Percentiles rank a stretch among this genome's conserved stretches.
phyloP scores from a whole-genome alignment of 2,113 vertebrate species.

The Meriones unguiculatus region DNA sequence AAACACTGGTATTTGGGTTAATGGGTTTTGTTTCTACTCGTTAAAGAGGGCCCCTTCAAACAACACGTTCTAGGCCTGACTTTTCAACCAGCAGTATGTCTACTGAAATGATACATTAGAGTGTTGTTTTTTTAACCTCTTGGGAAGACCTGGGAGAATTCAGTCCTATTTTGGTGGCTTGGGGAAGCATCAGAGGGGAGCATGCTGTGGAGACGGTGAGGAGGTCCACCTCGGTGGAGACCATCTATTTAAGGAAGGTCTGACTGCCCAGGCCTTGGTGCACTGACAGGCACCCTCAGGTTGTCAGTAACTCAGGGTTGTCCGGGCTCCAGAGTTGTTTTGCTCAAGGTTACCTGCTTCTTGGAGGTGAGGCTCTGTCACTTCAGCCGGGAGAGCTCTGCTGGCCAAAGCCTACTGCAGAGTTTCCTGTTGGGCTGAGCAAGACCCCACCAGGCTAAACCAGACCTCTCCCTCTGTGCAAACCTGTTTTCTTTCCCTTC shows the following conservation, averaged over 20 bases:
- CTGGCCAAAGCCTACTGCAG: neutral
- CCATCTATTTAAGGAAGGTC: neutral
- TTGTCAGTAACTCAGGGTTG: neutral
- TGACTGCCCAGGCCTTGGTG: neutral
- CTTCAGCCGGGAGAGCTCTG: neutral
- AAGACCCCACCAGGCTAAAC: neutral
- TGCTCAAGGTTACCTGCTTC: neutral
- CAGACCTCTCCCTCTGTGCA: neutral
- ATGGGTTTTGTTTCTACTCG: neutral
- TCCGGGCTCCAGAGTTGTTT: neutral
- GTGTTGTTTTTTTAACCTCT: neutral
- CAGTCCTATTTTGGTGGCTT: neutral
- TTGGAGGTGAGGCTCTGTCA: neutral
- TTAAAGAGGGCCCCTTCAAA: neutral
- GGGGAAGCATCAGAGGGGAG: neutral
- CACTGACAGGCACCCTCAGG: neutral
- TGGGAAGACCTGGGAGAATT: neutral
- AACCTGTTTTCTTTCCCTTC: neutral
- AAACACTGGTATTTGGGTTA: constrained; percentile 7
- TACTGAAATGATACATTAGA: neutral
- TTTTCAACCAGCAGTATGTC: neutral
- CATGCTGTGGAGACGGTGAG: neutral
- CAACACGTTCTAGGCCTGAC: neutral
- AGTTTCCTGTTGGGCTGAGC: neutral
- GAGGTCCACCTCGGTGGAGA: neutral